Evolutionary conservation across 2,113 vertebrate species (phyloP).

Genomic region (Ochotona curzoniae): DNA sequence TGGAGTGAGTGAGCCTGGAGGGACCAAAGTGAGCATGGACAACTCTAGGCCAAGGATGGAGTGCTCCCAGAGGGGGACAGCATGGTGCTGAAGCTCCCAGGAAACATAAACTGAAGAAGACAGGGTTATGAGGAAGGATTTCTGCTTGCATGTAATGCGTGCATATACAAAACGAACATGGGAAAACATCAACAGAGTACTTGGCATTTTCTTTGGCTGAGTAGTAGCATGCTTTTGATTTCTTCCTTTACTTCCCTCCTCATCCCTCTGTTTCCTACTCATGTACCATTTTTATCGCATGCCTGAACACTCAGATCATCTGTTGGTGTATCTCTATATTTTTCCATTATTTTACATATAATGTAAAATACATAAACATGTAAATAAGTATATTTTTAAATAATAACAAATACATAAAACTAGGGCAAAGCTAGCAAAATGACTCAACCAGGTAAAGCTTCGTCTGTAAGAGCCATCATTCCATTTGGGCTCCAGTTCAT

Average conservation of each 20-base stretch:
- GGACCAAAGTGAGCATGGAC: background rate
- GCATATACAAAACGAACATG: background rate
- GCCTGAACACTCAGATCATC: background rate
- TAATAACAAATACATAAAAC: background rate
- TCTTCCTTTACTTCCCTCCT: background rate
- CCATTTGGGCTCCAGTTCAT: too few species aligned
- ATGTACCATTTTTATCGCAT: background rate
- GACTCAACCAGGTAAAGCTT: too few species aligned
- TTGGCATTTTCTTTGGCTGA: slow-evolving; percentile 1
- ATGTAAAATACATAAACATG: background rate
- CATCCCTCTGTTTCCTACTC: background rate
- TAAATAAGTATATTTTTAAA: background rate
- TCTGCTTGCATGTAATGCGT: background rate
- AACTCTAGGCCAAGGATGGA: background rate
- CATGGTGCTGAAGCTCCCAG: background rate
- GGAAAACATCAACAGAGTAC: background rate
- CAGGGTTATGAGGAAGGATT: background rate
- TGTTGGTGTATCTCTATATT: background rate
- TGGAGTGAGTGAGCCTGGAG: background rate
- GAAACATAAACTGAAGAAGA: background rate
- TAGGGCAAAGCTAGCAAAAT: too few species aligned
- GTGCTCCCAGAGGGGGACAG: background rate
- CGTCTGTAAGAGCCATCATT: too few species aligned
- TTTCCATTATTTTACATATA: background rate
- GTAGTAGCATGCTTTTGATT: background rate